Evolutionary conservation across 2,113 vertebrate genomes (phyloP).

Genomic region (Planiliza haematocheilus): DNA sequence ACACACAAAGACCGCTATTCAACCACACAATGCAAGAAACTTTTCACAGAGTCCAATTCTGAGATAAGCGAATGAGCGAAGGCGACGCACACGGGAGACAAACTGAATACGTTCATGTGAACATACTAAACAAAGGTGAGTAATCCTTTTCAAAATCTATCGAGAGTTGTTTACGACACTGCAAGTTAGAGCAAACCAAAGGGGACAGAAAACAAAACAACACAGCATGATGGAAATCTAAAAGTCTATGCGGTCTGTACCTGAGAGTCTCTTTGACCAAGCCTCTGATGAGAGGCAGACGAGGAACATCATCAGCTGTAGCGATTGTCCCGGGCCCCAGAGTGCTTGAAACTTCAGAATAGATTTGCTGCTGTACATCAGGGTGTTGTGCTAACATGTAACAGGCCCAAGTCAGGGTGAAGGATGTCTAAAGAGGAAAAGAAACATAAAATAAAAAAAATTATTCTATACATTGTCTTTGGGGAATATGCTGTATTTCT

Average conservation of each 20-base stretch:
- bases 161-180: background rate
- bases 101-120: background rate
- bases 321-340: constrained; percentile 82
- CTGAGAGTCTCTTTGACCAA: constrained; percentile 94
- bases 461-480: background rate
- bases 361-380: constrained; percentile 85
- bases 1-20: constrained; percentile 64
- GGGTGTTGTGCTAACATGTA: constrained; percentile 90
- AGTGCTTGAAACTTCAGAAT: constrained; percentile 83
- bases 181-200: background rate
- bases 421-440: constrained; percentile 87
- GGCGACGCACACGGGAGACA: background rate
- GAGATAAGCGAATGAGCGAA: background rate
- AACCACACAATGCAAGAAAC: constrained; percentile 40
- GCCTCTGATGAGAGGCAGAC: constrained; percentile 88
- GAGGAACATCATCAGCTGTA: constrained; percentile 83
- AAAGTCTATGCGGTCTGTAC: constrained; percentile 64
- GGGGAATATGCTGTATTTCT: constrained; percentile 2
- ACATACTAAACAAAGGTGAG: background rate
- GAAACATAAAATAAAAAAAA: no score
- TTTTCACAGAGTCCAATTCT: constrained; percentile 16
- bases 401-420: constrained; percentile 90
- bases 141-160: background rate
- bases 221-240: background rate
- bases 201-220: background rate